Base-by-base conservation (phyloP, 1,140 invertebrate genomes). In the Brachionus angularis region DNA sequence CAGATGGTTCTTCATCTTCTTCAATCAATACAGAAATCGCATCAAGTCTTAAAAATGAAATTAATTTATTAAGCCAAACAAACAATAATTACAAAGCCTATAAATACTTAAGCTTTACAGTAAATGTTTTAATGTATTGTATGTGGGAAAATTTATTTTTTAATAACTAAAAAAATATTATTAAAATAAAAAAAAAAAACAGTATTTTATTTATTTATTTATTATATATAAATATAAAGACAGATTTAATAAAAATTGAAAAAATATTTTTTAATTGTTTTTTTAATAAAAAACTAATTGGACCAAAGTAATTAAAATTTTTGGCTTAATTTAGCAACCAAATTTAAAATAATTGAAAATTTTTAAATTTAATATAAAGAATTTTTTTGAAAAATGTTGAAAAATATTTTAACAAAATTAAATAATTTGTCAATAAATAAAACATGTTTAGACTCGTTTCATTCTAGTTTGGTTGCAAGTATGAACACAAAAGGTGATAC, bases 131-230 rank as follows among this genome's bases (percentile, higher is more conserved):
- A 33, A 29, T 67, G 62, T 67, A 46, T 23, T 34, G 10, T 14
- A 12, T 67, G n/a, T 67, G 62, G 62, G 44, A 46, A 8, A 67
- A 33, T 36, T 47, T 67, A 29, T 67, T 67, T n/a, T 47, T 23
- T 34, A 46, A 12, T 29, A 25, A 12, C 16, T 46, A 5, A 31
- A 21, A 1, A 33, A n/a, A n/a, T n/a, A n/a, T n/a, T n/a, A n/a
- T n/a, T n/a, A n/a, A n/a, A n/a, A n/a, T n/a, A n/a, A n/a, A n/a
- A n/a, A n/a, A n/a, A n/a, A n/a, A n/a, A n/a, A n/a, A n/a, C n/a
- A n/a, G n/a, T n/a, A n/a, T n/a, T n/a, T n/a, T n/a, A n/a, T n/a
- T n/a, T n/a, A n/a, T n/a, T n/a, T n/a, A n/a, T n/a, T n/a, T n/a
- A n/a, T n/a, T n/a, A n/a, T n/a, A n/a, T n/a, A n/a, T n/a, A n/a